These are phyloP conservation scores for Eurypyga helias DNA, from an alignment of 2,113 vertebrate genomes.

Conservation along the genomic window DNA sequence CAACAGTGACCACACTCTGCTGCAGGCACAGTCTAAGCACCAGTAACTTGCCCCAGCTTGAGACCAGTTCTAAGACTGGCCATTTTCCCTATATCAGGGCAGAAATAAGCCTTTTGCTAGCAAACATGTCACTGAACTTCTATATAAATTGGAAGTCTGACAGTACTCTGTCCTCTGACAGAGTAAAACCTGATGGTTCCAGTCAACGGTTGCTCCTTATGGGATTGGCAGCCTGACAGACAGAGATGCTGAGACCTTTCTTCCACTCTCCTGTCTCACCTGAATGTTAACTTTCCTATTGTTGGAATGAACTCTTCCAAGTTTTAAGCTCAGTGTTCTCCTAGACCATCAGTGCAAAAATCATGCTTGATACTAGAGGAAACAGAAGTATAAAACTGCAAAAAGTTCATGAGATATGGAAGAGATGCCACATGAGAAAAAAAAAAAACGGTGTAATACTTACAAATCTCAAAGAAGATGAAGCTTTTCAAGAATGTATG, in stretches of 20 bases:
- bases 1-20: neutral
- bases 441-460: accelerated
- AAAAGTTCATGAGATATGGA: neutral
- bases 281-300: neutral
- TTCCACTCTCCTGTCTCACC: neutral
- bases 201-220: neutral
- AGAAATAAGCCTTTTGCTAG: neutral
- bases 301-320: neutral
- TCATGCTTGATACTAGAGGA: neutral
- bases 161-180: neutral
- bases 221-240: neutral
- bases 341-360: neutral
- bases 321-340: neutral
- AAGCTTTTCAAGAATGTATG: neutral
- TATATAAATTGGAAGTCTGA: neutral
- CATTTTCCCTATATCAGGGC: neutral
- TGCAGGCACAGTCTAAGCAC: neutral
- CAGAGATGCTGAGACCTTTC: neutral
- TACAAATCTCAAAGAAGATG: neutral
- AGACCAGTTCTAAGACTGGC: neutral
- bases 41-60: neutral
- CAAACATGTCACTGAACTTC: neutral
- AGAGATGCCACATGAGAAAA: neutral
- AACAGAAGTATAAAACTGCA: neutral
- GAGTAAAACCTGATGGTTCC: neutral